These are phyloP conservation scores for Endotricha flammealis DNA, from an alignment of 2,888 invertebrate species.

Conservation along the genomic window DNA sequence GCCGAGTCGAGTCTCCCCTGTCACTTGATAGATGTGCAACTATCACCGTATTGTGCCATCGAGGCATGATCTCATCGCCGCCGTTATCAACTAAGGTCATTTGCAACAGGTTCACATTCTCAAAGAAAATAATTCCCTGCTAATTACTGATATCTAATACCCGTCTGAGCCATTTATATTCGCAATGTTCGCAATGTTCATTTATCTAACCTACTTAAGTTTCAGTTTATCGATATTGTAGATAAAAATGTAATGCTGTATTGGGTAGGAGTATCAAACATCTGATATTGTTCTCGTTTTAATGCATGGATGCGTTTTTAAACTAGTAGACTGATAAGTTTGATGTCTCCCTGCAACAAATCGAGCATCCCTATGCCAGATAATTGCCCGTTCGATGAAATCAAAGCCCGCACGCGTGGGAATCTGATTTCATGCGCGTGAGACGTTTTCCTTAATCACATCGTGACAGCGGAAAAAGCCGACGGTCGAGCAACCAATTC, in stretches of 20 bases:
- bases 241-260: too few species aligned
- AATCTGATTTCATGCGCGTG: slow-evolving; percentile 61
- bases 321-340: too few species aligned
- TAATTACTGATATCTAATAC: slow-evolving; percentile 3
- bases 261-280: too few species aligned
- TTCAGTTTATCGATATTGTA: too few species aligned
- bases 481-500: slow-evolving; percentile 36
- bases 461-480: slow-evolving; percentile 48
- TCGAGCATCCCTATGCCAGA: slow-evolving; percentile 22
- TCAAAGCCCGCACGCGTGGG: slow-evolving; percentile 53
- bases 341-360: slow-evolving; percentile 13
- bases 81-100: slow-evolving; percentile 17
- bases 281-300: too few species aligned
- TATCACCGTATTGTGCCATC: slow-evolving; percentile 1
- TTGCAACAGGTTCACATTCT: slow-evolving; percentile 7
- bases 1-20: neutral
- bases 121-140: slow-evolving; percentile 1
- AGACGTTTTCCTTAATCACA: slow-evolving; percentile 57
- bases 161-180: slow-evolving; percentile 1
- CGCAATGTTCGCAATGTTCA: neutral
- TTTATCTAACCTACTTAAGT: too few species aligned
- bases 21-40: slow-evolving; percentile 6
- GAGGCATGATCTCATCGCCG: slow-evolving; percentile 15
- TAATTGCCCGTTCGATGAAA: slow-evolving; percentile 55
- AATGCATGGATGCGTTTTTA: too few species aligned